Base-by-base conservation (phyloP, 2,888 invertebrate genomes). In the Cylindroiulus punctatus region DNA sequence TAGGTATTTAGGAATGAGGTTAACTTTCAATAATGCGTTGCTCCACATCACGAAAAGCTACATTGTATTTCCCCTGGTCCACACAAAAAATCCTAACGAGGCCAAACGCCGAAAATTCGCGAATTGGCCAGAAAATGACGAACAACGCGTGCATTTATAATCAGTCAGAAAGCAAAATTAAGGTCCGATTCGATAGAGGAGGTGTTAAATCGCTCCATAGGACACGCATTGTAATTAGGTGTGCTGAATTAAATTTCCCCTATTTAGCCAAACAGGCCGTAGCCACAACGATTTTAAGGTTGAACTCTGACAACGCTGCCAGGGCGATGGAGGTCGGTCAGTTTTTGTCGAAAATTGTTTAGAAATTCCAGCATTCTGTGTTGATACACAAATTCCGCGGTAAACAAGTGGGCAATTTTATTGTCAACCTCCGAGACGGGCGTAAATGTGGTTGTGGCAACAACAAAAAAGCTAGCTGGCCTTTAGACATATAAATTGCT, bases 391-490 rank as follows among this genome's bases (percentile, higher is more conserved):
- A 52, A 52, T 52, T 52, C 52, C 52, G 52, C 52, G 52, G 52
- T 52, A 52, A 52, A 52, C 52, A 52, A 52, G 52, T 52, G 52
- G 52, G 52, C 52, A 52, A 52, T 52, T 52, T 52, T 52, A 52
- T 52, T 52, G 52, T 52, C 52, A 52, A 52, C 52, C 52, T 52
- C 52, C 52, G 52, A 52, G 52, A 52, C 52, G n/a, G n/a, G 52
- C n/a, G 52, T 52, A 52, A 52, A 52, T 52, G 52, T 12, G 52
- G 52, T 52, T 52, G 52, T 14, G 12, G 12, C 14, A 52, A 52
- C 14, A 52, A 52, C 14, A 52, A 52, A 52, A n/a, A 0, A n/a
- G 52, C 52, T 3, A 52, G n/a, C 52, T 52, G 52, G 52, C 52
- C 52, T 52, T 52, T 52, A 52, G 52, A 52, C 14, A 52, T 4